Percentiles rank a stretch among this genome's conserved stretches.
Conservation (phyloP, 2,888 invertebrate genomes). For the Hofmannophila pseudospretella region DNA sequence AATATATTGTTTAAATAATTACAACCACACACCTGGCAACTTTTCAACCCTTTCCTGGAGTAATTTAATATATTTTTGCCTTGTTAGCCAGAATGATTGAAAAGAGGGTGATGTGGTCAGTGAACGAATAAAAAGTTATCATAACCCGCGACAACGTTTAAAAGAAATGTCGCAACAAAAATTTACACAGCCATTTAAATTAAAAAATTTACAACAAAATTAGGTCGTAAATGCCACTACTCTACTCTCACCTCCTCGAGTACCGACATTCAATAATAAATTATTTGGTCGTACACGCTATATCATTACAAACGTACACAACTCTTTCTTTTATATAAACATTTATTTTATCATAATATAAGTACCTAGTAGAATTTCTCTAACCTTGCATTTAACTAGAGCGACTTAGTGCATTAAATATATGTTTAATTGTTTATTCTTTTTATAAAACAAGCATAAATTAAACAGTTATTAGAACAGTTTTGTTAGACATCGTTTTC, state of each 20-base stretch:
- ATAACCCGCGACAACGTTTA: conserved; percentile 21
- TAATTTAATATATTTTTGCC: too few species aligned
- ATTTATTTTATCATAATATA: conserved; percentile 41
- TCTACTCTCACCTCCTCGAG: conserved; percentile 33
- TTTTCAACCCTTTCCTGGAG: conserved; percentile 20
- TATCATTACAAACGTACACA: conserved; percentile 53
- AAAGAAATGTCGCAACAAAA: conserved; percentile 36
- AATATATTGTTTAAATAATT: conserved; percentile 11
- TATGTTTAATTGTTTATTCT: conserved; percentile 18
- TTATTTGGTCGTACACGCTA: conserved; percentile 59
- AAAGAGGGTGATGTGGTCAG: too few species aligned
- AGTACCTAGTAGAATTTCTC: conserved; percentile 41
- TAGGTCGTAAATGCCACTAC: conserved; percentile 48
- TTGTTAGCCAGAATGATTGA: conserved; percentile 10
- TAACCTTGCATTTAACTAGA: conserved; percentile 43
- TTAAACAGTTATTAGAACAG: conserved; percentile 24
- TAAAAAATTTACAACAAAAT: conserved; percentile 26
- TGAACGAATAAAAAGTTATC: conserved; percentile 16
- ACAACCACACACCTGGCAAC: conserved; percentile 12
- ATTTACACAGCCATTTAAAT: conserved; percentile 37
- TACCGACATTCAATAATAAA: conserved; percentile 33
- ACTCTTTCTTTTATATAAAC: conserved; percentile 45
- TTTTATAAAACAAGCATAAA: conserved; percentile 12
- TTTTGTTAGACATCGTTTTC: conserved; percentile 21
- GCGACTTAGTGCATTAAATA: conserved; percentile 48